A percentile compares a stretch with the other conserved stretches of the same genome.
These are phyloP conservation scores for Plecturocebus donacophilus DNA, from an alignment of 2,113 vertebrate genomes.

Conservation along the genomic window DNA sequence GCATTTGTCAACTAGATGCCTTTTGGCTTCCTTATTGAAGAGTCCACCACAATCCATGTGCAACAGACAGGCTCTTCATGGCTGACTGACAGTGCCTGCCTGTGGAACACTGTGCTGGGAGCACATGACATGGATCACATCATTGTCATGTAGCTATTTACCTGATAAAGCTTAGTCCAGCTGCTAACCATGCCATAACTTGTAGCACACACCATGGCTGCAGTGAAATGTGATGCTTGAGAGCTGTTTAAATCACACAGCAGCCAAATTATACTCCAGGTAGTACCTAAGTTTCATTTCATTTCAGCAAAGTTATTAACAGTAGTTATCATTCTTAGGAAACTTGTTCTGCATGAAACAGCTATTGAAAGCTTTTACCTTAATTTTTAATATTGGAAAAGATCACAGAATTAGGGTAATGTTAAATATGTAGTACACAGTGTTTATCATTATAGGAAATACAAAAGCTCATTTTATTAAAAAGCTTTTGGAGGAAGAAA, in stretches of 20 bases:
- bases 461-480: not conserved
- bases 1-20: not conserved
- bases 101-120: not conserved
- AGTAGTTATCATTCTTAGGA: conserved; percentile 1
- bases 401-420: not conserved
- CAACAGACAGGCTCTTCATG: not conserved
- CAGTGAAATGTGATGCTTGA: not conserved
- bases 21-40: not conserved
- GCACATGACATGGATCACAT: not conserved
- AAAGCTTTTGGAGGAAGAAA: not conserved
- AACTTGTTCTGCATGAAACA: not conserved
- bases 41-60: not conserved
- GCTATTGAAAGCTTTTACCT: not conserved
- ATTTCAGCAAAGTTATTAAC: conserved; percentile 27
- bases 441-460: not conserved
- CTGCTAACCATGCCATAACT: not conserved
- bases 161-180: not conserved
- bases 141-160: not conserved
- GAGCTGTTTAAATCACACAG: not conserved
- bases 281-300: not conserved
- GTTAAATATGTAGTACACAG: not conserved
- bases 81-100: not conserved
- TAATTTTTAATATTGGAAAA: conserved; percentile 22
- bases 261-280: not conserved
- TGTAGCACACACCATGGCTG: not conserved